Base-by-base conservation (phyloP, 2,113 vertebrate genomes). In the Morone saxatilis region DNA sequence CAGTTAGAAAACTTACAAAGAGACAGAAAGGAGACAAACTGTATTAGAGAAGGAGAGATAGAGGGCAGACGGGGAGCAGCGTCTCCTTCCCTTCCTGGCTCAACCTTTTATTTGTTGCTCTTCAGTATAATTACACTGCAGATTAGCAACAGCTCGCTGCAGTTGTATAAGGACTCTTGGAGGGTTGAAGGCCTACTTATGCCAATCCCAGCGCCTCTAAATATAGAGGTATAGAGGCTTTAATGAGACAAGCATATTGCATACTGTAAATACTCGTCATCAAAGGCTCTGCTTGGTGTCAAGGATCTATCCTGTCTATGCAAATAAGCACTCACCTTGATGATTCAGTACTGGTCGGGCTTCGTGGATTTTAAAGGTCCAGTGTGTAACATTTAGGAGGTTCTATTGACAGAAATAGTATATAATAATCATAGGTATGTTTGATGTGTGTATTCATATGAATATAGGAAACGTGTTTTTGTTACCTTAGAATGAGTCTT, bases 41-140 rank as follows among this genome's bases (percentile, higher is more conserved):
- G 36, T 47, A 41, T 71, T 4, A 61, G 45, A 20, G 20, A 51
- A 38, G 12, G 5, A 48, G 7, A 40, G 38, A 40, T 9, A 17
- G 31, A 78, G 51, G 59, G 53, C 25, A 63, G 70, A 40, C 57
- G 20, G 31, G 61, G 19, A 43, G 48, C 36, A 22, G 45, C 6
- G 47, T 25, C 66, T 50, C 5, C 25, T 56, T 51, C 14, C 13
- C 48, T 53, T 31, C 17, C 19, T 67, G 36, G 25, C 62, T 20
- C 5, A 31, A 0, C 51, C 65, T 51, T 48, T 40, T 60, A 54
- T 43, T 19, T 63, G 68, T 59, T 70, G 19, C 63, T 70, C 62
- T 40, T 54, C 40, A 56, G 45, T 71, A 19, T 78, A 75, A 81
- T 78, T 66, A 78, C 70, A 25, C 43, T 25, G 47, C 66, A 82